phyloP scores from a whole-genome alignment of 2,797 vertebrate species.

The Liasis olivaceus region DNA sequence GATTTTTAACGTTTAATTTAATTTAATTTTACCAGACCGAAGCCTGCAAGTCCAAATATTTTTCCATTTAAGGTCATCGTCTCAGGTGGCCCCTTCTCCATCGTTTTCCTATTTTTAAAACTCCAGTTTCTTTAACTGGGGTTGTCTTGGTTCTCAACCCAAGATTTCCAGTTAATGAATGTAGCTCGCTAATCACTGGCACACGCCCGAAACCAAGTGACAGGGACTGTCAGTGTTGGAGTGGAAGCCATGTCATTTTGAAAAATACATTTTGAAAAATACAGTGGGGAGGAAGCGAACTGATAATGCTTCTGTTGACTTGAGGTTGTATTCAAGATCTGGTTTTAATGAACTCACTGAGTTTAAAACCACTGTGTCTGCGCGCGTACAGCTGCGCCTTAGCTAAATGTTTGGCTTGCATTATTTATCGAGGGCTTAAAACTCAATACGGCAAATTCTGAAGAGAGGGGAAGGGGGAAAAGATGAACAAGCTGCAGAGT shows the following conservation, averaged over 20 bases:
- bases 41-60: neutral
- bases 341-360: conserved; percentile 9
- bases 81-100: neutral
- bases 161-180: neutral
- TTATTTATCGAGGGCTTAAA: conserved; percentile 34
- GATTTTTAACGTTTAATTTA: neutral
- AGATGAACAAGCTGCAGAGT: neutral
- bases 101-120: neutral
- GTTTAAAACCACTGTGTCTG: conserved; percentile 13
- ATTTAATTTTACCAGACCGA: neutral
- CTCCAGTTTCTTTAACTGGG: neutral
- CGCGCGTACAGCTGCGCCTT: conserved; percentile 20
- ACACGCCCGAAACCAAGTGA: neutral
- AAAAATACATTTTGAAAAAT: conserved; percentile 2
- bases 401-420: conserved; percentile 18
- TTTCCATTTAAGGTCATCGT: neutral
- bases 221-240: neutral
- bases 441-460: neutral
- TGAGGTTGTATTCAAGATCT: conserved; percentile 6
- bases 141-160: neutral
- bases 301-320: conserved; percentile 15
- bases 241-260: neutral
- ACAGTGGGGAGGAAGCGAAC: conserved; percentile 3
- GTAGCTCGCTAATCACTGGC: neutral
- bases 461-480: rapidly evolving